Base-by-base conservation (phyloP, 2,113 vertebrate species). In the Halichoerus grypus region DNA sequence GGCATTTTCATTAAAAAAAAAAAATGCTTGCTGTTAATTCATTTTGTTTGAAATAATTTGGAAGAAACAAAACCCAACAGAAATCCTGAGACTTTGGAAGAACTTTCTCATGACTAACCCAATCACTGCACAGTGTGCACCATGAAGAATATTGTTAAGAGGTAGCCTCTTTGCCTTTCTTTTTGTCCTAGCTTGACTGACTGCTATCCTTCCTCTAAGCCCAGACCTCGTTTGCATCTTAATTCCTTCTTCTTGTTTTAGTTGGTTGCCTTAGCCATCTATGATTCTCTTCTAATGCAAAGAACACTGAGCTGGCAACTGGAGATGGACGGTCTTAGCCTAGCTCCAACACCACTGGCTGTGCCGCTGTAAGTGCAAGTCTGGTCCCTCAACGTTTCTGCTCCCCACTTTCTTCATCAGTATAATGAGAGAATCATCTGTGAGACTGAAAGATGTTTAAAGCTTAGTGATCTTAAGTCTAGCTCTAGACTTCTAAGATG, bases 1-100 rank as follows among this genome's bases (percentile, higher is more conserved):
- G 76, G 31, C 46, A 51, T 94, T 97, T 97, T 98, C 51, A 61
- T 49, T 97, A 0, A 2, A 16, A 95, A 93, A 36, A 65, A 96
- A 95, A 86, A 22, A 61, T 76, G 33, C 15, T 96, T 65, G 28
- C 63, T 96, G 85, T 77, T 81, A 83, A 84, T 92, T 94, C 57
- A 87, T 91, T 72, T 69, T 85, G 61, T 91, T 91, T 91, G 86
- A 96, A 97, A 92, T 59, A 91, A 31, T 83, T 86, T 80, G 22
- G 55, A 53, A 69, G 51, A 74, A 76, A 84, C 21, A 82, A 85
- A 97, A 80, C 28, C 61, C 31, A 83, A 42, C 7, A 80, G 76
- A 67, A 82, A 74, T 57, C 76, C 65, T 72, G 79, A 74, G 72
- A 83, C 9, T 74, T 86, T 46, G 39, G 65, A 53, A 90, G 67